These are phyloP conservation scores for Graphium colonna DNA, from an alignment of 2,888 invertebrate genomes.

Conservation along the genomic window DNA sequence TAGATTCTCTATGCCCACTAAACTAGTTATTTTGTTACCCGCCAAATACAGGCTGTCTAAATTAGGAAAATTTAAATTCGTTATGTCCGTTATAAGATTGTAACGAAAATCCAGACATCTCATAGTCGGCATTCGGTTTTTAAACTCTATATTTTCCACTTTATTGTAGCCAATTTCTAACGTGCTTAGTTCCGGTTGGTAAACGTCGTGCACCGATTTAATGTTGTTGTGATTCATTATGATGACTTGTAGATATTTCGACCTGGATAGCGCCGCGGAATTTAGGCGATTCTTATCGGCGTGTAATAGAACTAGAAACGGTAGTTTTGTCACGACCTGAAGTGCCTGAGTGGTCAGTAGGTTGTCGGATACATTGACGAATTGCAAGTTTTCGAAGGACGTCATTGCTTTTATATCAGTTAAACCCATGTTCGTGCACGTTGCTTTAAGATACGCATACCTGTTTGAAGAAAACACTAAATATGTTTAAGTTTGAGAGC, in stretches of 20 bases:
- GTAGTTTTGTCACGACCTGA: conserved; percentile 70
- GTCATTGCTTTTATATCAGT: conserved; percentile 74
- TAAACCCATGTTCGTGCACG: conserved; percentile 66
- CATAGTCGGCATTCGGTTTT: conserved; percentile 53
- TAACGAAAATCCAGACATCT: conserved; percentile 77
- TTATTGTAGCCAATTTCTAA: conserved; percentile 77
- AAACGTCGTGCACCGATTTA: conserved; percentile 68
- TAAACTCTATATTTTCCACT: conserved; percentile 51
- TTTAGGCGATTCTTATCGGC: conserved; percentile 77
- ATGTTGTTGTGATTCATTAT: conserved; percentile 78
- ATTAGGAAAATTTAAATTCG: conserved; percentile 64
- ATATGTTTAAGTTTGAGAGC: too few species aligned
- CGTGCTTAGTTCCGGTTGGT: conserved; percentile 76
- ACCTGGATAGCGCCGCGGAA: conserved; percentile 68
- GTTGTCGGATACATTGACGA: conserved; percentile 80
- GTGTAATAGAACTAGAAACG: conserved; percentile 76
- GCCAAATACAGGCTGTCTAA: conserved; percentile 88
- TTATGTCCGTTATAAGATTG: conserved; percentile 66
- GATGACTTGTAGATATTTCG: conserved; percentile 81
- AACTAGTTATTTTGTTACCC: conserved; percentile 83
- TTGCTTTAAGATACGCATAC: conserved; percentile 80
- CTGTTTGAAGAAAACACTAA: conserved; percentile 45
- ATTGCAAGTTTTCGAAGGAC: conserved; percentile 77
- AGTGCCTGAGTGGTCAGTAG: conserved; percentile 65
- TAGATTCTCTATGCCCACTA: conserved; percentile 82